A percentile compares a stretch with the other conserved stretches of the same genome.
Conservation (phyloP, 2,113 vertebrate genomes). For the Spea bombifrons region DNA sequence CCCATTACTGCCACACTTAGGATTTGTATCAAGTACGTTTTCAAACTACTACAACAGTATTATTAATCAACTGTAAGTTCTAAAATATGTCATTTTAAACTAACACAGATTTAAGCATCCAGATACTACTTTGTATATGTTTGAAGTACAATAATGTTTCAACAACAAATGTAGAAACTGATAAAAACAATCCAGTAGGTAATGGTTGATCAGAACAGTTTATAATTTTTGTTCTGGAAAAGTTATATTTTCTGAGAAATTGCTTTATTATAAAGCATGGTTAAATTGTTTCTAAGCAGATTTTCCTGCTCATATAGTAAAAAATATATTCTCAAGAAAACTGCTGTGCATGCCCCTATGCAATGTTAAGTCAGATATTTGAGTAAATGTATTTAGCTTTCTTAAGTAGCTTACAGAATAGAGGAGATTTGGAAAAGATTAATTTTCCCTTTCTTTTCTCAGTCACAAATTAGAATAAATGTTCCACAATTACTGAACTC, state of each 20-base stretch:
- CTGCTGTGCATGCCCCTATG: background rate
- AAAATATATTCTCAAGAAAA: background rate
- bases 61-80: too few relatives aligned
- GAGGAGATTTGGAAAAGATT: constrained; percentile 34
- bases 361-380: constrained; percentile 20
- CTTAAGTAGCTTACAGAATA: constrained; percentile 14
- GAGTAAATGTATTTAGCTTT: constrained; percentile 11
- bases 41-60: too few relatives aligned
- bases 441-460: constrained; percentile 29
- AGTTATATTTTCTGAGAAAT: background rate
- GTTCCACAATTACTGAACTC: constrained; percentile 28
- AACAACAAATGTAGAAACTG: too few relatives aligned
- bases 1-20: too few relatives aligned
- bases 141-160: too few relatives aligned
- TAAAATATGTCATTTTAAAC: too few relatives aligned
- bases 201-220: background rate
- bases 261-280: background rate
- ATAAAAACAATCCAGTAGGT: too few relatives aligned
- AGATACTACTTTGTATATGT: too few relatives aligned
- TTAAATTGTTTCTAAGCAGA: background rate
- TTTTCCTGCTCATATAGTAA: background rate
- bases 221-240: background rate
- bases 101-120: too few relatives aligned
- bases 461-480: constrained; percentile 44
- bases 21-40: too few relatives aligned